These are phyloP conservation scores for Aspidoscelis tigris DNA, from an alignment of 2,113 vertebrate species.

Conservation along the genomic window DNA sequence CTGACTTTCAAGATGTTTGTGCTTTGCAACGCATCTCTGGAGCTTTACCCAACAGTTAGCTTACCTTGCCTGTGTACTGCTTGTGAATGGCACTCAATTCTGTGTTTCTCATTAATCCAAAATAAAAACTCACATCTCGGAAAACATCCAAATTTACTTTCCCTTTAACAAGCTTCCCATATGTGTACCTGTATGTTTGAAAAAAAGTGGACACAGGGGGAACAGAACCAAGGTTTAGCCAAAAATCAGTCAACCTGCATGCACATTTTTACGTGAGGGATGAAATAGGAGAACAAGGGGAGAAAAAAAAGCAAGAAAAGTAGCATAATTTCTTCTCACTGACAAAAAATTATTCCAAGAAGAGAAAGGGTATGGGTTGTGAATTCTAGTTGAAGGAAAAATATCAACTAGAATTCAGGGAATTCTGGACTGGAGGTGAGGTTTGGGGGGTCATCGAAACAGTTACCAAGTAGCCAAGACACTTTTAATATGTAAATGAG, in stretches of 20 bases:
- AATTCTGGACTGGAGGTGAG: background rate
- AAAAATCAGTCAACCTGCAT: background rate
- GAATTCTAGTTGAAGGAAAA: background rate
- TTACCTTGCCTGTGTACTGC: slow-evolving; percentile 48
- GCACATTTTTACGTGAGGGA: too few species aligned
- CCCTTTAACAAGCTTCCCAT: slow-evolving; percentile 66
- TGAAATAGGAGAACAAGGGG: background rate
- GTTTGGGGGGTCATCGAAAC: background rate
- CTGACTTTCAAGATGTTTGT: too few species aligned
- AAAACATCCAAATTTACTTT: background rate
- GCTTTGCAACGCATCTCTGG: too few species aligned
- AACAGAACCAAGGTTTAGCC: background rate
- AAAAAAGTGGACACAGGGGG: background rate
- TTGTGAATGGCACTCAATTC: background rate
- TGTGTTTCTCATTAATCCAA: rapidly evolving
- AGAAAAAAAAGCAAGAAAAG: background rate
- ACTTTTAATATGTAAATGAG: too few species aligned
- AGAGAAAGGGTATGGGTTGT: background rate
- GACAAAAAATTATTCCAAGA: background rate
- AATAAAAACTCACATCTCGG: background rate
- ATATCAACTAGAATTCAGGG: too few species aligned
- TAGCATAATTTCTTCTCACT: too few species aligned
- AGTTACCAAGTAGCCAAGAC: too few species aligned
- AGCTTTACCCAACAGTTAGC: slow-evolving; percentile 14
- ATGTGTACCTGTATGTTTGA: slow-evolving; percentile 67